Evolutionary conservation across 2,113 vertebrate genomes (phyloP).

Genomic region (Ia io): DNA sequence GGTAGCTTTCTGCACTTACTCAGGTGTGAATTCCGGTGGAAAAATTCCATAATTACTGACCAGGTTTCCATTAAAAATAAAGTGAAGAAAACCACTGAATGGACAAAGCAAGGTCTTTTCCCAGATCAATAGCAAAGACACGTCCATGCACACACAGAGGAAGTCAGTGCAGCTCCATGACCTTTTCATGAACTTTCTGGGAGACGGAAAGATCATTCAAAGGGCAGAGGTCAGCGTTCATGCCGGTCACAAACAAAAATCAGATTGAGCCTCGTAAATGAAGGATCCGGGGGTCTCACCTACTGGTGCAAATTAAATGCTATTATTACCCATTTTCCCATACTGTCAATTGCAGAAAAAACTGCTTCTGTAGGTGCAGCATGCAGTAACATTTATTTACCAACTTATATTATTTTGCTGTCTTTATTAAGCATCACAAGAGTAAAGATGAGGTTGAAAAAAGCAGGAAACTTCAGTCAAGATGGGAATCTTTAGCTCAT

Average conservation of each 20-base stretch:
- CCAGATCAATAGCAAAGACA: conserved; percentile 80
- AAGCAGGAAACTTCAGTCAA: conserved; percentile 41
- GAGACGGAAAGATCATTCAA: conserved; percentile 89
- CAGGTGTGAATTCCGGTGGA: conserved; percentile 59
- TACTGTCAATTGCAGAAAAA: conserved; percentile 35
- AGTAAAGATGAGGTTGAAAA: conserved; percentile 50
- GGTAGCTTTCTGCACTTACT: conserved; percentile 63
- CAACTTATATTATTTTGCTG: conserved; percentile 17
- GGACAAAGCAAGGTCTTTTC: conserved; percentile 66
- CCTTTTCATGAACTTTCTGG: conserved; percentile 92
- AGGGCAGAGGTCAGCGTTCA: conserved; percentile 92
- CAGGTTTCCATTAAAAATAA: conserved; percentile 65
- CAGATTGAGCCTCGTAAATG: conserved; percentile 86
- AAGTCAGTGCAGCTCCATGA: conserved; percentile 85
- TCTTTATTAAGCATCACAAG: conserved; percentile 40
- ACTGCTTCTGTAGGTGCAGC: conserved; percentile 37
- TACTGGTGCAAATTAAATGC: conserved; percentile 63
- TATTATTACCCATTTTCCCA: conserved; percentile 53
- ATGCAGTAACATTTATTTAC: conserved; percentile 30
- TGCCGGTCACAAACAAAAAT: conserved; percentile 93
- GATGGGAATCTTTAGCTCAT: background rate
- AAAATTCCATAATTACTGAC: conserved; percentile 53
- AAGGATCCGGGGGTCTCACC: conserved; percentile 71
- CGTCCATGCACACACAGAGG: conserved; percentile 82
- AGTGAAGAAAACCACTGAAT: conserved; percentile 20